Base-by-base conservation (phyloP, 2,797 vertebrate genomes). In the Microhierax caerulescens region DNA sequence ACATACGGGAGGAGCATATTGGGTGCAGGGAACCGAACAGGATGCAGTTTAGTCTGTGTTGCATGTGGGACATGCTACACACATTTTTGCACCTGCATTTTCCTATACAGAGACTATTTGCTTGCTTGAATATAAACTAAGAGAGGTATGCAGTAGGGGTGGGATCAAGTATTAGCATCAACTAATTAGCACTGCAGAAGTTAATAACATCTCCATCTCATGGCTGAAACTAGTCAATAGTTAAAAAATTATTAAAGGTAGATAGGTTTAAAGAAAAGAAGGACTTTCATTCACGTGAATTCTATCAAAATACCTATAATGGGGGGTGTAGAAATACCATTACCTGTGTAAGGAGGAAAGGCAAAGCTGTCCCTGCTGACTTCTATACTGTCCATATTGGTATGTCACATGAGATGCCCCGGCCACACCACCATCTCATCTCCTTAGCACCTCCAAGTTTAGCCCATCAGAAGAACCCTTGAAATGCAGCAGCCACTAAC, bases 201-300 rank as follows among this genome's bases (percentile, higher is more conserved):
- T 27, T 85, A 41, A 53, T 69, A 53, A 57, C n/a, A 9, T 25
- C 45, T 51, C 54, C 32, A 1, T 20, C 48, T 77, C 41, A 56
- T 61, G 25, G 4, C 47, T 91, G 53, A 74, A 87, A 73, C 41
- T 22, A 83, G n/a, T 24, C 39, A 60, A 17, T 20, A 77, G 39
- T 19, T 85, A 16, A 70, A 83, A 91, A 85, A n/a, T 37, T 48
- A 77, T 34, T 70, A 67, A 85, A 85, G 6, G 34, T 13, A 77
- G 22, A 11, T 16, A 54, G 25, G 43, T 57, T 76, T 65, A 85
- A 79, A 83, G 70, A 74, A 91, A 91, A 92, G 24, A 81, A 86
- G 4, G 39, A 56, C 18, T 25, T 85, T 67, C 5, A 1, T 24
- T 70, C 59, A 48, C 18, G 22, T 14, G 17, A 59, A 5, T 80